Evolutionary conservation across 1,140 invertebrate species (phyloP), one percentile per base, ranked within the genome.

Genomic region (Brachionus calyciflorus): DNA sequence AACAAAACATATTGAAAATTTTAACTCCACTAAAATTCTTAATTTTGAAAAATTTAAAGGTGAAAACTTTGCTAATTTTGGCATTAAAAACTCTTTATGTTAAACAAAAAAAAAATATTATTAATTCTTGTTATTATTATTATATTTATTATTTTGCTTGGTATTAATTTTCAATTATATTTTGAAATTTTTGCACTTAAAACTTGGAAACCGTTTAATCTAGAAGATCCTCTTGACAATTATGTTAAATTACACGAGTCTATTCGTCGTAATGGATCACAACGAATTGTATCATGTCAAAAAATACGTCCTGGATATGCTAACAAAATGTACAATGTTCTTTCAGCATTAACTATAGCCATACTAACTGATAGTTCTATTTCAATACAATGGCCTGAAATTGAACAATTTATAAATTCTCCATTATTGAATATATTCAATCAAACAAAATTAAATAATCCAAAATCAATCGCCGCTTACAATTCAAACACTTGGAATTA

Each of bases 221-320:
- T n/a, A n/a, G n/a, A n/a, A n/a, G 55, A 60, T 60, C 55, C 55
- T n/a, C 55, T 60, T n/a, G 55, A 60, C 33, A 28, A n/a, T 19
- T 60, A 60, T 30, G 33, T 37, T 33, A 30, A 33, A 33, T 30
- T 60, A 17, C 55, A 60, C 9, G 33, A 60, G n/a, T 60, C 55
- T 10, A 60, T 60, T 1, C 26, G 55, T 17, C 30, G 33, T 17
- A 37, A 60, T 14, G 6, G n/a, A 5, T 37, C 55, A 1, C 3
- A 60, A n/a, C 41, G 17, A 41, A 46, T 65, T 41, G 60, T 65
- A 19, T 65, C 21, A 41, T 41, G 17, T 3, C 33, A 17, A 12
- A 2, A 24, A 7, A 65, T 65, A 12, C 33, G 40, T 10, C 37
- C 60, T 24, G 60, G 60, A 19, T 65, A 65, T 14, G 60, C 60